These are phyloP conservation scores for Zaprionus lachaisei DNA, from an alignment of 1,140 invertebrate species.

Conservation along the genomic window DNA sequence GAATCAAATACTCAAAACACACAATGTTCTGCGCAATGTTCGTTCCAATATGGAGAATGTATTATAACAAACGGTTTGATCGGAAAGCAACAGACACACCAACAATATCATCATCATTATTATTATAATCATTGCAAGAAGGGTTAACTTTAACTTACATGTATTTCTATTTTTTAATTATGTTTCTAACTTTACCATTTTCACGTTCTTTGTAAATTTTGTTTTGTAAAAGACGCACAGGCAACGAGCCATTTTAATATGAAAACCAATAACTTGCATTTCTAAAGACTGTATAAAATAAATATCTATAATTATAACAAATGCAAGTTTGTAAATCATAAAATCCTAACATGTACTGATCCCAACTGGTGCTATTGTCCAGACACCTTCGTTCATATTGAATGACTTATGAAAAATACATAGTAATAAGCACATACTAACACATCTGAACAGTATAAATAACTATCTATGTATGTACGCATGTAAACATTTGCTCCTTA, in stretches of 20 bases:
- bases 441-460: conserved; percentile 32
- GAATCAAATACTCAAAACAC: conserved; percentile 87
- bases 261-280: conserved; percentile 58
- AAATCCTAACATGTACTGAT: conserved; percentile 23
- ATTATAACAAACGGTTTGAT: conserved; percentile 64
- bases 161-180: conserved; percentile 27
- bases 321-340: conserved; percentile 28
- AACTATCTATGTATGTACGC: conserved; percentile 17
- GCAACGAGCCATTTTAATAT: conserved; percentile 30
- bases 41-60: conserved; percentile 86
- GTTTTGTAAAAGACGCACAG: conserved; percentile 26
- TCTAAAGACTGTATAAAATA: conserved; percentile 59
- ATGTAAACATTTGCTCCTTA: conserved; percentile 25
- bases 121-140: conserved; percentile 6
- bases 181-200: conserved; percentile 29
- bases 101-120: conserved; percentile 10
- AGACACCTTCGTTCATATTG: conserved; percentile 73
- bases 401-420: conserved; percentile 57
- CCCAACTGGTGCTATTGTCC: conserved; percentile 36
- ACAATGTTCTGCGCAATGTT: conserved; percentile 86
- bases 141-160: conserved; percentile 13
- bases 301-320: conserved; percentile 35
- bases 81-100: conserved; percentile 4
- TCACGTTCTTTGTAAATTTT: conserved; percentile 40
- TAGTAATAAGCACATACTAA: conserved; percentile 43